A percentile compares a stretch with the other conserved stretches of the same genome.
These are phyloP conservation scores for Ibycter americanus DNA, from an alignment of 2,797 vertebrate species.

Conservation along the genomic window DNA sequence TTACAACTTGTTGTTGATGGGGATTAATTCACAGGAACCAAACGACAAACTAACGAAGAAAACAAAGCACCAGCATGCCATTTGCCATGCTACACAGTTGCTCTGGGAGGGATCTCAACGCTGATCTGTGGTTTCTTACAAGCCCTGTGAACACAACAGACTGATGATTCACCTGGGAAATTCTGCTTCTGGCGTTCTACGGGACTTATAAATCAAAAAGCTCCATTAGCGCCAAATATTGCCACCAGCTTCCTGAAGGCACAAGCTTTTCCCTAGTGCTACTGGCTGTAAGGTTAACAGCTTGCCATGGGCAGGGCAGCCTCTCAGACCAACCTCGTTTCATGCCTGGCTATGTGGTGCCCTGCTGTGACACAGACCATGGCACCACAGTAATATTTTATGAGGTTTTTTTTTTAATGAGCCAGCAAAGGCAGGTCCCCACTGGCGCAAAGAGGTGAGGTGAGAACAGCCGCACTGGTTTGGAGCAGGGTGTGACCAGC, in stretches of 20 bases:
- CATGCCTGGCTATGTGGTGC: not conserved
- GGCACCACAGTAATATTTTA: conserved; percentile 4
- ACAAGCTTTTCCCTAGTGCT: not conserved
- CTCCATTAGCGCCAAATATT: not conserved
- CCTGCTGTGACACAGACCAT: not conserved
- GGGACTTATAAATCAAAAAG: conserved; percentile 10
- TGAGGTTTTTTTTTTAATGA: not conserved
- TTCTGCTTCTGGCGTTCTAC: not conserved
- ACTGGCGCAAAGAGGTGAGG: not conserved
- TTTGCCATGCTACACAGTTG: not conserved
- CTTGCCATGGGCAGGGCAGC: not conserved
- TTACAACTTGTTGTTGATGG: not conserved
- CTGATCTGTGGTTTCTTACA: not conserved
- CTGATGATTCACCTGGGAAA: not conserved
- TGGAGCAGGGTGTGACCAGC: not conserved
- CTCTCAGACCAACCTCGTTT: not conserved
- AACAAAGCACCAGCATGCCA: not conserved
- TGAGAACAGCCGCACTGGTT: not conserved
- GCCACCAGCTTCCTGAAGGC: not conserved
- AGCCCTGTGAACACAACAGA: not conserved
- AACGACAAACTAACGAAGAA: not conserved
- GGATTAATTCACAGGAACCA: conserved; percentile 23
- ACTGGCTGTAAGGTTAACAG: not conserved
- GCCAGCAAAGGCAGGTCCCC: not conserved
- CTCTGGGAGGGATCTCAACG: not conserved